These are phyloP conservation scores for Mus spretus DNA, from an alignment of 2,797 vertebrate genomes.

Conservation along the genomic window DNA sequence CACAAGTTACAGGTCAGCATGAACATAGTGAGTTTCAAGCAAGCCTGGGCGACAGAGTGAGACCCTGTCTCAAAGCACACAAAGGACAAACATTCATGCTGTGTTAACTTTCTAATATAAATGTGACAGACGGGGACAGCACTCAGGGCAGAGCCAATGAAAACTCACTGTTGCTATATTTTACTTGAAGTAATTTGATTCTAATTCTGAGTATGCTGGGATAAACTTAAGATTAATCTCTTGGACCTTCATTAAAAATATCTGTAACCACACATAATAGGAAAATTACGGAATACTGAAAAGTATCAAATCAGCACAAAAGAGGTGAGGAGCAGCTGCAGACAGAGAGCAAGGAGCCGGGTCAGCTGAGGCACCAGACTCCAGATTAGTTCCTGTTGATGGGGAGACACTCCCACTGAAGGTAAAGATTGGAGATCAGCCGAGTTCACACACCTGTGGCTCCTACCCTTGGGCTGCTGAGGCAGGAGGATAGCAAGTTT, in stretches of 20 bases:
- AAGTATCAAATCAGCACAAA: neutral
- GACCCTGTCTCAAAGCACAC: neutral
- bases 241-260: neutral
- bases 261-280: neutral
- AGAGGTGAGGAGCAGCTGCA: neutral
- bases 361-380: neutral
- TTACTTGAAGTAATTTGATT: neutral
- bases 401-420: accelerated
- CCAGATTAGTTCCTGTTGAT: neutral
- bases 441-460: neutral
- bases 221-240: neutral
- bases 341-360: too few relatives aligned
- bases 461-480: neutral
- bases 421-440: too few relatives aligned
- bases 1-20: neutral
- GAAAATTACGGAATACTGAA: neutral
- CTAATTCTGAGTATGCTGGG: neutral
- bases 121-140: accelerated
- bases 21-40: neutral
- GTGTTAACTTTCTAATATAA: neutral
- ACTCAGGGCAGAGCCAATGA: accelerated
- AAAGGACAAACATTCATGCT: too few relatives aligned
- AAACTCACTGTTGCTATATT: neutral
- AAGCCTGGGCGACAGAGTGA: neutral
- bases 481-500: neutral